Percentiles rank a stretch among this genome's conserved stretches.
These are phyloP conservation scores for Zhuqinia jingwanae DNA, from an alignment of 2,888 invertebrate species.

Conservation along the genomic window DNA sequence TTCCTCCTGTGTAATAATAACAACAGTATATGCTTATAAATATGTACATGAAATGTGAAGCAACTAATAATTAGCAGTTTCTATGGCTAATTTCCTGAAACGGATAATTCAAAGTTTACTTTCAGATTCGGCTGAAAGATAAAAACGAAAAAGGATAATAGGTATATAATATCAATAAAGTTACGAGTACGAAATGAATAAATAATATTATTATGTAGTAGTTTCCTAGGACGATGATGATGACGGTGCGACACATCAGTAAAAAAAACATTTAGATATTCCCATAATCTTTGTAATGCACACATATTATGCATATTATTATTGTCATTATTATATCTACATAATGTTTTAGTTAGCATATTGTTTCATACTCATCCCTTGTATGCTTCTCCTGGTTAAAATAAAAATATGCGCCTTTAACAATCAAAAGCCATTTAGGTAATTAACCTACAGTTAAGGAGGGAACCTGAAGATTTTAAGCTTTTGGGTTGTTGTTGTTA, in stretches of 20 bases:
- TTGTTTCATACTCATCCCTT: background rate
- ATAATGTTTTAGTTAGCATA: background rate
- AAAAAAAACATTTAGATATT: constrained; percentile 39
- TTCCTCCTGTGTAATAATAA: too few species aligned
- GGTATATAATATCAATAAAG: constrained; percentile 21
- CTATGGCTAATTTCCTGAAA: constrained; percentile 57
- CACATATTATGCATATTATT: too few species aligned
- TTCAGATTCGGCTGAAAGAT: constrained; percentile 59
- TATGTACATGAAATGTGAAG: too few species aligned
- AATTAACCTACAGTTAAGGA: constrained; percentile 43
- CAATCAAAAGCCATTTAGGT: constrained; percentile 14
- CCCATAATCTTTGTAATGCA: constrained; percentile 50
- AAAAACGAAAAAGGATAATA: constrained; percentile 8
- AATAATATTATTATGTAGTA: constrained; percentile 24
- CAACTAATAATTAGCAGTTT: constrained; percentile 35
- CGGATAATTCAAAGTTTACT: constrained; percentile 51
- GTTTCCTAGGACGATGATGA: constrained; percentile 14
- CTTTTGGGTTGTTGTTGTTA: too few species aligned
- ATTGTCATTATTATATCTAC: too few species aligned
- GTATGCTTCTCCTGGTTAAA: background rate
- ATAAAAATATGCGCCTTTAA: too few species aligned
- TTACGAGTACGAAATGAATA: constrained; percentile 38
- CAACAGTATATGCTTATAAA: too few species aligned
- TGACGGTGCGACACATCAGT: constrained; percentile 1
- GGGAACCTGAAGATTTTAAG: constrained; percentile 19